A percentile compares a stretch with the other conserved stretches of the same genome.
These are phyloP conservation scores for Acestrorhynchus altus DNA, from an alignment of 2,797 vertebrate species.

Conservation along the genomic window DNA sequence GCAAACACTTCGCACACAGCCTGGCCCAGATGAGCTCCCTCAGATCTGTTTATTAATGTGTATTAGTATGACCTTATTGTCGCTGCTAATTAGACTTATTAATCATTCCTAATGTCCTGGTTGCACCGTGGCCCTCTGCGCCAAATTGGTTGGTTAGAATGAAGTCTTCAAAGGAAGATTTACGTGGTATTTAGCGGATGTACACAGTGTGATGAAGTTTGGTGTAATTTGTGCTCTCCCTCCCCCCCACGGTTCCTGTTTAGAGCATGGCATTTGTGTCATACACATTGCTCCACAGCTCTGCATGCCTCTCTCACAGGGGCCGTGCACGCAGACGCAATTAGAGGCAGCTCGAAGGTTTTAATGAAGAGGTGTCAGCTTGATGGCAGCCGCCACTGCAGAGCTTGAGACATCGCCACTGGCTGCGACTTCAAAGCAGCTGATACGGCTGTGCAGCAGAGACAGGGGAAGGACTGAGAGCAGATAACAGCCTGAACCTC, in stretches of 20 bases:
- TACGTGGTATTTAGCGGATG: not conserved
- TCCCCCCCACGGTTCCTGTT: not conserved
- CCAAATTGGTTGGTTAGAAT: constrained; percentile 7
- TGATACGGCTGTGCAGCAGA: constrained; percentile 78
- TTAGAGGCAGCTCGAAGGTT: constrained; percentile 76
- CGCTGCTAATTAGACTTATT: constrained; percentile 42
- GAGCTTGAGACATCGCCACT: constrained; percentile 75
- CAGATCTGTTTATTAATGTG: constrained; percentile 27
- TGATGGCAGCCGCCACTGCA: constrained; percentile 65
- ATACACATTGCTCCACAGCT: not conserved
- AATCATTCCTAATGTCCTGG: constrained; percentile 2
- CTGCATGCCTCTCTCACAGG: constrained; percentile 48
- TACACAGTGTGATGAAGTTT: constrained; percentile 5
- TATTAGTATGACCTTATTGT: constrained; percentile 32
- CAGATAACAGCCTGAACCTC: constrained; percentile 83
- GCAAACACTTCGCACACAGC: constrained; percentile 60
- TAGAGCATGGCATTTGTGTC: constrained; percentile 56
- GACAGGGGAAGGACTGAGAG: constrained; percentile 75
- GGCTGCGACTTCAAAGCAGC: constrained; percentile 84
- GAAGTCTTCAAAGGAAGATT: constrained; percentile 8
- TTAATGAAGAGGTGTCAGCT: constrained; percentile 76
- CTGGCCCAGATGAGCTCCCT: constrained; percentile 50
- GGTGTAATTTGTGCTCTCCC: constrained; percentile 18
- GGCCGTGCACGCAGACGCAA: constrained; percentile 67
- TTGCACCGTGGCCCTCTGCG: no score